These are phyloP conservation scores for Sarcophaga caerulescens DNA, from an alignment of 2,888 invertebrate species.

Conservation along the genomic window DNA sequence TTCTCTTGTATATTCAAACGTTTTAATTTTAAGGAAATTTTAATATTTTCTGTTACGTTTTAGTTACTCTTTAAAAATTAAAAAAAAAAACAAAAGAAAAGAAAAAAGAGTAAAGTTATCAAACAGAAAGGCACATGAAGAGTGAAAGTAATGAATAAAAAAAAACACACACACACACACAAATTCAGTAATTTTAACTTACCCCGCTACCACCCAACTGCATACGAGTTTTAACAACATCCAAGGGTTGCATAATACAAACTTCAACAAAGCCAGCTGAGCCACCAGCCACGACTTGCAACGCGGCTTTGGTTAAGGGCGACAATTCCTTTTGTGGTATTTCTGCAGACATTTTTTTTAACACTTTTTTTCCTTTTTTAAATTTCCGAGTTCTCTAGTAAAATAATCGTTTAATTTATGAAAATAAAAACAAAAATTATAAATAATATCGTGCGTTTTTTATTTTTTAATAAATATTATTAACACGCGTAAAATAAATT, in stretches of 20 bases:
- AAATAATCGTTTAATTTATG: background rate
- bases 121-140: conserved; percentile 29
- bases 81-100: background rate
- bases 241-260: conserved; percentile 97
- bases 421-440: background rate
- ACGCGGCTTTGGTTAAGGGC: conserved; percentile 74
- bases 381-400: background rate
- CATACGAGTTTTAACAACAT: conserved; percentile 94
- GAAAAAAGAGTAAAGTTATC: background rate
- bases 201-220: conserved; percentile 83
- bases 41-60: too few species aligned
- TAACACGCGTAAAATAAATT: conserved; percentile 44
- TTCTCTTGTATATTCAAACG: background rate
- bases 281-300: conserved; percentile 87
- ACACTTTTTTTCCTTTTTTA: too few species aligned
- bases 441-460: too few species aligned
- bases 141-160: background rate
- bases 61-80: too few species aligned
- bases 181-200: conserved; percentile 60
- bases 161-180: background rate
- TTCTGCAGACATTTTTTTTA: conserved; percentile 51
- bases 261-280: conserved; percentile 97
- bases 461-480: background rate
- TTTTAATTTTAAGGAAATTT: too few species aligned
- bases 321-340: conserved; percentile 72